phyloP scores from a whole-genome alignment of 37 sponge, comb jelly and placozoan species.

The Oscarella lobularis region DNA sequence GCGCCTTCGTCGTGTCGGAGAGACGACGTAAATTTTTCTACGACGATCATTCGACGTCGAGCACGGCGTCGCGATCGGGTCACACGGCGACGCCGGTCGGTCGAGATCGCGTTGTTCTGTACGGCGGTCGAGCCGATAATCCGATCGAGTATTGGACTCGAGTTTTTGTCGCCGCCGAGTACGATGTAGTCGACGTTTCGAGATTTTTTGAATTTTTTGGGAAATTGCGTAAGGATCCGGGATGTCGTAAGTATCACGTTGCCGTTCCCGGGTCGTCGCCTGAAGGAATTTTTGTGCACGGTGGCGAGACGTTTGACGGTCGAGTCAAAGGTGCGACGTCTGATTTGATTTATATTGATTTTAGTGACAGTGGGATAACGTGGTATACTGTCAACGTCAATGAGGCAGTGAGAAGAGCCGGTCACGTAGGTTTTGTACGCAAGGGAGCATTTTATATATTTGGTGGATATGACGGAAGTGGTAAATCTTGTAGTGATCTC shows the following conservation, averaged over 20 bases:
- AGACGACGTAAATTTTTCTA: background rate
- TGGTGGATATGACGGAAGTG: background rate
- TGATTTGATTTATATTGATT: background rate
- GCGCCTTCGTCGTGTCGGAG: background rate
- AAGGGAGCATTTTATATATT: background rate
- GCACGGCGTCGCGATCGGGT: background rate
- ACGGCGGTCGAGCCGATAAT: background rate
- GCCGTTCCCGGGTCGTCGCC: background rate
- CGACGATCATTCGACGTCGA: background rate
- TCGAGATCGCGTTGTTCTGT: background rate
- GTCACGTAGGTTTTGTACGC: background rate
- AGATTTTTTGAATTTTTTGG: no score
- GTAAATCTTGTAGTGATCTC: background rate
- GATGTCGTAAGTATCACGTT: background rate
- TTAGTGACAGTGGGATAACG: background rate
- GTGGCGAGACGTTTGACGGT: conserved; percentile 1
- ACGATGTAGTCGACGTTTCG: background rate
- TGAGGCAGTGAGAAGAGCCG: background rate
- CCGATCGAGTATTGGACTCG: background rate
- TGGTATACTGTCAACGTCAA: background rate
- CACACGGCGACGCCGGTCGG: background rate
- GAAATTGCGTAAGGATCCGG: background rate
- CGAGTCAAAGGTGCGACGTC: background rate
- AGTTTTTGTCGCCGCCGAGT: background rate
- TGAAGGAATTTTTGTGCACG: background rate